These are phyloP conservation scores for Styela clava DNA, from an alignment of 23 tunicate species.

Conservation along the genomic window DNA sequence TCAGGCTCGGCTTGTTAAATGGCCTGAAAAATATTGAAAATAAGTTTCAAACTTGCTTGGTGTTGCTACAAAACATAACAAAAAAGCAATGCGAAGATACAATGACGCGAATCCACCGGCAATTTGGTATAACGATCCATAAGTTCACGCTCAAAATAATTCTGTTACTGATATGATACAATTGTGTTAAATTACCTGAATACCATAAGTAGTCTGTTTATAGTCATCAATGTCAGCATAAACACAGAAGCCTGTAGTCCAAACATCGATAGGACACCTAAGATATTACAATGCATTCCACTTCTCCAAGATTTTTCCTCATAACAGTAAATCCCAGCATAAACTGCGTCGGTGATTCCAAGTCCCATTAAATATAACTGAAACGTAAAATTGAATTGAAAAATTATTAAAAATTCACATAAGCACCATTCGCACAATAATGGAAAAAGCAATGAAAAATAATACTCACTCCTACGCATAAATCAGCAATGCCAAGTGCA, in stretches of 20 bases:
- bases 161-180: too few species aligned
- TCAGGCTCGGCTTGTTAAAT: background rate
- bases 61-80: background rate
- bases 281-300: background rate
- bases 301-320: conserved; percentile 1
- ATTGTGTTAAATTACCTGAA: conserved; percentile 10
- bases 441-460: background rate
- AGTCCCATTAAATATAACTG: background rate
- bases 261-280: conserved; percentile 10
- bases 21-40: conserved; percentile 5
- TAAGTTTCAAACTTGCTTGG: background rate
- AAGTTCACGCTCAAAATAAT: too few species aligned
- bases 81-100: too few species aligned
- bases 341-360: background rate
- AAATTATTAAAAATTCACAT: background rate
- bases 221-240: conserved; percentile 1
- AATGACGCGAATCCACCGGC: too few species aligned
- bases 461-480: background rate
- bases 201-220: background rate
- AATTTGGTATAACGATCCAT: too few species aligned
- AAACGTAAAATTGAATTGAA: background rate
- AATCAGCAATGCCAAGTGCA: background rate
- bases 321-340: conserved; percentile 1
- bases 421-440: background rate
- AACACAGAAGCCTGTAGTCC: conserved; percentile 1